Percentiles rank a stretch among this genome's conserved stretches.
phyloP scores from a whole-genome alignment of 2,888 invertebrate species.

The Drosophila tanythrix region DNA sequence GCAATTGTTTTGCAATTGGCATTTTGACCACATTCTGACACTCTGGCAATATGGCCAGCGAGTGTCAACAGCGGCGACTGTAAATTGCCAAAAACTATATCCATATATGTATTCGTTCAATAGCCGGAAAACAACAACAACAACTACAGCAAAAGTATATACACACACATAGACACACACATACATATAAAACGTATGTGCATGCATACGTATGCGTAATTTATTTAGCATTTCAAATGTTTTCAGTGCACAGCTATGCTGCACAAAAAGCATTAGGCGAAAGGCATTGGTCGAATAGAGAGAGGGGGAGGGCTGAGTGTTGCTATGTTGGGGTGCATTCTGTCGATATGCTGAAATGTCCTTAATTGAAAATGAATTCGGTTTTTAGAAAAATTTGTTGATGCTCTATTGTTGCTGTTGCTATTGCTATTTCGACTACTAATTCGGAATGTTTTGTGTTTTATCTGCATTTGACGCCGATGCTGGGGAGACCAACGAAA shows the following conservation, averaged over 20 bases:
- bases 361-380: conserved; percentile 84
- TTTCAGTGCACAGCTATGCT: conserved; percentile 40
- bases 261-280: conserved; percentile 51
- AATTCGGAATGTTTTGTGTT: conserved; percentile 77
- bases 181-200: neutral
- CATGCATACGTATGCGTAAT: conserved; percentile 63
- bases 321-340: conserved; percentile 33
- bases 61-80: conserved; percentile 72
- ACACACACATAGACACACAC: neutral
- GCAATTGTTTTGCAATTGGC: conserved; percentile 83
- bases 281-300: neutral
- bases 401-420: conserved; percentile 41
- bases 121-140: neutral
- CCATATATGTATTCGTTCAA: conserved; percentile 18
- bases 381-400: conserved; percentile 60
- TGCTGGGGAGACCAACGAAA: conserved; percentile 45
- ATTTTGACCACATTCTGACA: conserved; percentile 83
- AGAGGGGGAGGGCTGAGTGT: neutral
- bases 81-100: conserved; percentile 74
- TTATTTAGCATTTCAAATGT: conserved; percentile 75
- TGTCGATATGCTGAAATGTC: conserved; percentile 79
- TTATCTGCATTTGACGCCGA: conserved; percentile 72
- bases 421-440: conserved; percentile 59
- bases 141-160: neutral
- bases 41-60: conserved; percentile 68